Percentiles rank a stretch among this genome's conserved stretches.
Evolutionary conservation across 2,888 invertebrate genomes (phyloP).

Genomic region (Agonopterix arenella): DNA sequence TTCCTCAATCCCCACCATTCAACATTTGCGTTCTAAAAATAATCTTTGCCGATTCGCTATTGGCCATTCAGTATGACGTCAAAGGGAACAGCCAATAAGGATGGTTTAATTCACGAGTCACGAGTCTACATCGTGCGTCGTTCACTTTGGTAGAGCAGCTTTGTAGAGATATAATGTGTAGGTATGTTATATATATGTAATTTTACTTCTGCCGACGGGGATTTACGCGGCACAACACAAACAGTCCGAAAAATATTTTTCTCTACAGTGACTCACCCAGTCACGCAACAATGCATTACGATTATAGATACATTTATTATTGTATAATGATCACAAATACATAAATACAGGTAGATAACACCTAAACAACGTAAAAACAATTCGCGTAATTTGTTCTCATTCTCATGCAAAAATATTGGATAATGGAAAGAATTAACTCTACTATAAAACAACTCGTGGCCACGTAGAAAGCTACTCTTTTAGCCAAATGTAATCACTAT

Average conservation of each 20-base stretch:
- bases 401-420: no score
- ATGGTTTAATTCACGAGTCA: conserved; percentile 37
- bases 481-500: no score
- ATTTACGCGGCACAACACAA: conserved; percentile 32
- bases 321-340: no score
- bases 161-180: background rate
- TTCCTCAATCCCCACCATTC: conserved; percentile 60
- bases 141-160: background rate
- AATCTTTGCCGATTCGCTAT: conserved; percentile 33
- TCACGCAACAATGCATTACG: no score
- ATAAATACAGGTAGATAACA: no score
- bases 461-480: no score
- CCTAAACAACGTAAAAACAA: no score
- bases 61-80: conserved; percentile 58
- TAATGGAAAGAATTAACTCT: no score
- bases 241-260: conserved; percentile 1
- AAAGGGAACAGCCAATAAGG: conserved; percentile 45
- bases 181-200: background rate
- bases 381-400: no score
- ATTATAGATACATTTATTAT: no score
- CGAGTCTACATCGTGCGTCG: conserved; percentile 34
- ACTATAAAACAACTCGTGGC: no score
- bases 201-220: conserved; percentile 20
- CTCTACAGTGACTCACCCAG: no score
- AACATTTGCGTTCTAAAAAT: conserved; percentile 63